A percentile compares a stretch with the other conserved stretches of the same genome.
phyloP scores from a whole-genome alignment of 2,888 invertebrate genomes.

The Pachymerium ferrugineum region DNA sequence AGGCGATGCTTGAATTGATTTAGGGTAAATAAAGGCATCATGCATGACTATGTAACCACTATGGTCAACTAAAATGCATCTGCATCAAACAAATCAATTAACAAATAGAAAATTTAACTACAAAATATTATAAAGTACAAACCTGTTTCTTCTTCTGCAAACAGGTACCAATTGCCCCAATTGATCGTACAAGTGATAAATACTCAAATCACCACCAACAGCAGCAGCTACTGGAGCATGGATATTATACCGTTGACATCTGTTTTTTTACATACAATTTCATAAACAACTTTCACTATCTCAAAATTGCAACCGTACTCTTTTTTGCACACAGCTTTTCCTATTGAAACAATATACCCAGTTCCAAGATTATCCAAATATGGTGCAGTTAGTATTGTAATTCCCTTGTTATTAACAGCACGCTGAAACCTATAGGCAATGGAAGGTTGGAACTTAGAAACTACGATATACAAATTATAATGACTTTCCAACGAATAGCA shows the following conservation, averaged over 20 bases:
- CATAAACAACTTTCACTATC: background rate
- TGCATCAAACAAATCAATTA: background rate
- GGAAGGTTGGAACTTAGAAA: background rate
- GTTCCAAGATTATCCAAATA: constrained; percentile 5
- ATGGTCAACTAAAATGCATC: constrained; percentile 16
- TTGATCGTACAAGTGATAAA: background rate
- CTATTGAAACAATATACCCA: background rate
- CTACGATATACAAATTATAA: background rate
- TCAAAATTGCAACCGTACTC: background rate
- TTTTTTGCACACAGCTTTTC: background rate
- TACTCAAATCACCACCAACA: background rate
- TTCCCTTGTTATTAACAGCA: constrained; percentile 15
- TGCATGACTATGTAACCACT: background rate
- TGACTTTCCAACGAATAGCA: too few relatives aligned
- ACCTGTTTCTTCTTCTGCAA: constrained; percentile 10
- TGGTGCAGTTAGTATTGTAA: background rate
- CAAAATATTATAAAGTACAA: background rate
- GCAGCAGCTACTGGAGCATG: background rate
- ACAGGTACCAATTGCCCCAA: background rate
- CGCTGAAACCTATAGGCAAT: background rate
- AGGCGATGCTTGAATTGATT: background rate
- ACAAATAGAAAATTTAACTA: background rate
- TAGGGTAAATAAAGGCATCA: constrained; percentile 13
- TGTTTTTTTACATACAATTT: background rate
- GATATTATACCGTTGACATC: background rate